A percentile compares a stretch with the other conserved stretches of the same genome.
Conservation (phyloP, 2,113 vertebrate genomes). For the Carettochelys insculpta region DNA sequence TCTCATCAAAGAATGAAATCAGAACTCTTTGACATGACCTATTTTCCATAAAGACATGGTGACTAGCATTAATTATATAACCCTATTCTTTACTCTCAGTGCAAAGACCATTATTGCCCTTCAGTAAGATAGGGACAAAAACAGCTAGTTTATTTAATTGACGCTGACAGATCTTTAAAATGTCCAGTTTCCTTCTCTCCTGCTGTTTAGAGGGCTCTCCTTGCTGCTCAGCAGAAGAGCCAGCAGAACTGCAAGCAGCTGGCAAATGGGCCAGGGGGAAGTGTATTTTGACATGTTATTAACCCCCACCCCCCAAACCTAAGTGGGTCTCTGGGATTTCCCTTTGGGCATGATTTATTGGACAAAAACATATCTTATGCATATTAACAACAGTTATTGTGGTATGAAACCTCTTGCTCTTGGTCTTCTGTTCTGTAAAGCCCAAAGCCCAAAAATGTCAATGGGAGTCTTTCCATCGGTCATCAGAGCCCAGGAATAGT, state of each 20-base stretch:
- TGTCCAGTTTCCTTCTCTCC: neutral
- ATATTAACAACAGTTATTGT: neutral
- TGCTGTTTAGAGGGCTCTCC: neutral
- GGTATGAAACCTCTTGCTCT: neutral
- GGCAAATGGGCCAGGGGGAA: constrained; percentile 13
- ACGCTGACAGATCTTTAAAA: neutral
- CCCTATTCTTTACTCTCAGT: neutral
- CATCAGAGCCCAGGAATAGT: neutral
- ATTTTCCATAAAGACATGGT: neutral
- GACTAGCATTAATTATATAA: neutral
- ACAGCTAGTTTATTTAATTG: neutral
- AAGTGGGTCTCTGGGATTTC: neutral
- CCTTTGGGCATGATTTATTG: constrained; percentile 14
- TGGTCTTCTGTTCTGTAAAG: neutral
- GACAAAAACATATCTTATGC: constrained; percentile 8
- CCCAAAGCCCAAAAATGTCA: constrained; percentile 10
- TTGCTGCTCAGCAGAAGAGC: constrained; percentile 6
- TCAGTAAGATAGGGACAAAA: neutral
- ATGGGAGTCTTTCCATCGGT: neutral
- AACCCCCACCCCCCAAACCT: neutral
- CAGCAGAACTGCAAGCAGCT: constrained; percentile 5
- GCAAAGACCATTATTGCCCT: neutral
- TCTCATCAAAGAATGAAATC: neutral
- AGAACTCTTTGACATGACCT: neutral
- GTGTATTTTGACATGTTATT: neutral